Conservation (phyloP, 2,888 invertebrate species). For the Cataglyphis rosenhaueri region DNA sequence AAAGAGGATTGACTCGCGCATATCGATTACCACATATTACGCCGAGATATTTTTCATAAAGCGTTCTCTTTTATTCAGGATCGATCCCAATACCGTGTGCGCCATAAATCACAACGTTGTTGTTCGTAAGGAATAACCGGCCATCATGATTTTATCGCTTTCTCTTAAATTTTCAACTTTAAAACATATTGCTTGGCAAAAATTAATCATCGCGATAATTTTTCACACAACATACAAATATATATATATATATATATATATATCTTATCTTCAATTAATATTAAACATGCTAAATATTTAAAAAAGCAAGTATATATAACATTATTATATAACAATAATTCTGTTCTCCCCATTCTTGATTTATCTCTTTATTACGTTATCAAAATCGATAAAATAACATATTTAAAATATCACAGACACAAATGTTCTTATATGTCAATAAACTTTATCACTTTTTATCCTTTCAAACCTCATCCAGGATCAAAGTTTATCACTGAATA, state of each 20-base stretch:
- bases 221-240: not conserved
- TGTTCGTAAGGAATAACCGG: slow-evolving; percentile 47
- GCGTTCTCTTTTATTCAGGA: slow-evolving; percentile 28
- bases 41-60: slow-evolving; percentile 59
- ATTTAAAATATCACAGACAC: not conserved
- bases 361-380: not conserved
- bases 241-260: not conserved
- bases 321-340: not conserved
- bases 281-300: not conserved
- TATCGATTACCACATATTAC: slow-evolving; percentile 30
- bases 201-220: not conserved
- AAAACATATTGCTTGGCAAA: not conserved
- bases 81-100: slow-evolving; percentile 53
- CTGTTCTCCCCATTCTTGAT: not conserved
- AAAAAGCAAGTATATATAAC: not conserved
- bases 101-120: slow-evolving; percentile 56
- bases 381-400: not conserved
- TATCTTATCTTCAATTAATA: not conserved
- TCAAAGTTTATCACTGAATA: slow-evolving; percentile 11
- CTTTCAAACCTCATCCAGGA: not conserved
- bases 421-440: not conserved
- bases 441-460: slow-evolving; percentile 11
- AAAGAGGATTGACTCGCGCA: not conserved
- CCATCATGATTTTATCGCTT: slow-evolving; percentile 33
- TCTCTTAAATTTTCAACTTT: slow-evolving; percentile 45